Evolutionary conservation across 2,888 invertebrate genomes (phyloP), one percentile per base, ranked within the genome.

Genomic region (Linnaemya tessellans): DNA sequence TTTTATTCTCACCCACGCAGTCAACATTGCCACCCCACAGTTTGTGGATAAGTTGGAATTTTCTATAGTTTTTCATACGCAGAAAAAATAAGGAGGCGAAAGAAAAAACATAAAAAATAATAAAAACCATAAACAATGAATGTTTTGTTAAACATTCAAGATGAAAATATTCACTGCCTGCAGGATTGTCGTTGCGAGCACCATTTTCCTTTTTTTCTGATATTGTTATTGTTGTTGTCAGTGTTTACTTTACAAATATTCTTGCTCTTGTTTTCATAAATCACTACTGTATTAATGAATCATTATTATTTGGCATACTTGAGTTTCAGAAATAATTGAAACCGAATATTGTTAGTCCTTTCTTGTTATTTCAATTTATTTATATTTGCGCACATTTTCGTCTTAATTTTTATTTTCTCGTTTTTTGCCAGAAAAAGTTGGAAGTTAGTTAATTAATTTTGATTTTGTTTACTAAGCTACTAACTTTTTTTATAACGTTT

Each of bases 121-220:
- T 30, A 30, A 62, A 68, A 79, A 51, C 22, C 78, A 79, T 15
- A 51, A 70, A 70, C 60, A 79, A 62, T 43, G 78, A 79, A 70
- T 79, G 51, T 18, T 79, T 62, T 79, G 60, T 18, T 38, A 49
- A 22, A 49, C 20, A 77, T 54, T 56, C 43, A 56, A 56, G 46
- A 70, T 60, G 60, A 78, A 78, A 79, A 62, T 15, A 79, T 51
- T 62, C 56, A 65, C 15, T 43, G 68, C 51, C 51, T 18, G 18
- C 60, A 51, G 70, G 25, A 68, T 38, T 78, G 38, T 68, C 58
- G 68, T 60, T 51, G 0, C 46, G 35, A 54, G 22, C 18, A 38
- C 3, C 9, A 20, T 56, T 56, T 9, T 38, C 3, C 2, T 30
- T 9, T 38, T n/a, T n/a, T n/a, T n/a, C n/a, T 38, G 11, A 41